Evolutionary conservation across 2,113 vertebrate genomes (phyloP), one percentile per base, ranked within the genome.

Genomic region (Anhinga rufa): DNA sequence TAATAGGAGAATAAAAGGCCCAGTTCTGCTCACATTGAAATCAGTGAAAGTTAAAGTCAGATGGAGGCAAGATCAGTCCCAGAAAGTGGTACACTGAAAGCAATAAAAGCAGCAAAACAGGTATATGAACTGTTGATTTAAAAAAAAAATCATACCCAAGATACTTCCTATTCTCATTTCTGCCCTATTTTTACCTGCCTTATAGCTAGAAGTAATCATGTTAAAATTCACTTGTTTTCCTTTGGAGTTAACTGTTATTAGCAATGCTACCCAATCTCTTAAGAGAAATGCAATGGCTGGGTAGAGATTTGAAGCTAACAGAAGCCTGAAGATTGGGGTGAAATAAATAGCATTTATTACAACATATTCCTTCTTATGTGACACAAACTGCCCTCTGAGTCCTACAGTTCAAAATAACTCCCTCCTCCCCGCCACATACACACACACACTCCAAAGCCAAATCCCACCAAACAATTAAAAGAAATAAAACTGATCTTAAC

Each of bases 301-400:
- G 91, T 82, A 95, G 93, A 88, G 54, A 66, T 61, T 80, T 93
- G 86, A 95, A 92, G 92, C 95, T 96, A 95, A 87, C 74, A 94
- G 88, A 96, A 96, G 72, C 54, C 94, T 97, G 83, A 91, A 93
- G 52, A 89, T 49, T 44, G 36, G 81, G 49, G 84, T 93, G 84
- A 91, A 95, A 97, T 97, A 97, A 96, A 93, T 74, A 91, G 54
- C 31, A 89, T 97, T 97, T 97, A 95, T 97, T 95, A 95, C 61
- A 96, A 94, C 58, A 93, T 38, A 75, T 79, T 94, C 92, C 91
- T 95, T 95, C 93, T 93, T 24, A 60, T 6, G 44, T 74, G 83
- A 95, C 74, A 93, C 58, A 92, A 82, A 66, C 93, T 91, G 86
- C 86, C 81, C 44, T 93, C 81, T 17, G 49, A 82, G 44, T 69